Evolutionary conservation across 2,113 vertebrate species (phyloP).

Genomic region (Cheirogaleus medius): DNA sequence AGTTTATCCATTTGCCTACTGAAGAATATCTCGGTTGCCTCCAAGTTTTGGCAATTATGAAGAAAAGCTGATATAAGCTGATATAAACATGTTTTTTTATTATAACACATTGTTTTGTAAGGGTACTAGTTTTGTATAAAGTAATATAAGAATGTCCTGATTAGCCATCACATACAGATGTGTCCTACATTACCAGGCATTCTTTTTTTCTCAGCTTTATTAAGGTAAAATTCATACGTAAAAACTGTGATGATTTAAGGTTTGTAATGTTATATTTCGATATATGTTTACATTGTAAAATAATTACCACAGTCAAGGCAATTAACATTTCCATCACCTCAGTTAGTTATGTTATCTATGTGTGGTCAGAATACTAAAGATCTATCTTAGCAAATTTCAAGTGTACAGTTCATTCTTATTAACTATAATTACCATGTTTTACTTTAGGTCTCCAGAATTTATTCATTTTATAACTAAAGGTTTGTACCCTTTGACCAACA

Average conservation of each 20-base stretch:
- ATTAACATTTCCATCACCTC: not conserved
- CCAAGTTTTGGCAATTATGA: not conserved
- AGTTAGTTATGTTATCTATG: not conserved
- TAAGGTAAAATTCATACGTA: not conserved
- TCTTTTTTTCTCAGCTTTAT: not conserved
- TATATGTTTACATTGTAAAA: not conserved
- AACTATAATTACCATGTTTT: not conserved
- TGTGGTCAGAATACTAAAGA: not conserved
- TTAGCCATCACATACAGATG: not conserved
- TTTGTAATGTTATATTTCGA: not conserved
- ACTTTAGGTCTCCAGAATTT: not conserved
- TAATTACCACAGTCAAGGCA: not conserved
- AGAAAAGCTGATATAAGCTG: not conserved
- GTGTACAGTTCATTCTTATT: not conserved
- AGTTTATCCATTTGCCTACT: not conserved
- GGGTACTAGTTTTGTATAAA: not conserved
- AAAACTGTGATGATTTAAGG: not conserved
- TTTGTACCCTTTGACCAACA: not conserved
- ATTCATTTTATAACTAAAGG: not conserved
- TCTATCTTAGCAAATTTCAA: not conserved
- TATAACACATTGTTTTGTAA: not conserved
- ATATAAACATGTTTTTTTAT: not conserved
- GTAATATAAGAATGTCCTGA: not conserved
- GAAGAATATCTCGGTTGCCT: not conserved
- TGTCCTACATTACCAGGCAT: not conserved